Evolutionary conservation across 2,888 invertebrate species (phyloP).

Genomic region (Tribolium freemani): DNA sequence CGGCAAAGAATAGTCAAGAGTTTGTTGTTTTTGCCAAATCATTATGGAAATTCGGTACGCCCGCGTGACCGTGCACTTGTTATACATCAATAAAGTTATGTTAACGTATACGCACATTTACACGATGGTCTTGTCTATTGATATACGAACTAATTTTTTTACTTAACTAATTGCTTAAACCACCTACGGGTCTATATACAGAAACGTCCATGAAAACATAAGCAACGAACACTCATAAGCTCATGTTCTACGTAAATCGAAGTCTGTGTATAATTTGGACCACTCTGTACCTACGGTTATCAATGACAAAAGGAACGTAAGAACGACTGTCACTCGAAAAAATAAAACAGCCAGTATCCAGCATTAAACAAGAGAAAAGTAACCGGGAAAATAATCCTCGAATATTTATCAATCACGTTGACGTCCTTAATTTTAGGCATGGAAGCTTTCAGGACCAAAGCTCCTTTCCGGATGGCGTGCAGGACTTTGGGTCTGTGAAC

Average conservation of each 20-base stretch:
- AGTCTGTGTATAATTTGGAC: not conserved
- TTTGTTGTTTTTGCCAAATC: not conserved
- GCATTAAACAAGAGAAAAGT: conserved; percentile 96
- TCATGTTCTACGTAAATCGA: conserved; percentile 7
- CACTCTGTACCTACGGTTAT: not conserved
- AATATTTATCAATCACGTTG: conserved; percentile 98
- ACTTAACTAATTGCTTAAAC: not conserved
- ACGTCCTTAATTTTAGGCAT: conserved; percentile 98
- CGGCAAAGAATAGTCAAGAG: not conserved
- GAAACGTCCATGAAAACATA: not conserved
- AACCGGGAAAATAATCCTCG: conserved; percentile 94
- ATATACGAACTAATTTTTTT: not conserved
- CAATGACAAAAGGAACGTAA: not conserved
- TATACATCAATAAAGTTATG: not conserved
- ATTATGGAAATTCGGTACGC: not conserved
- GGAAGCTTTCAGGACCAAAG: conserved; percentile 88
- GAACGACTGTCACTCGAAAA: conserved; percentile 73
- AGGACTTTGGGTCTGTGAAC: conserved; percentile 80
- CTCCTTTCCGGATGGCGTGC: conserved; percentile 86
- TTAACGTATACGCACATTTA: not conserved
- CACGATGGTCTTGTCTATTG: too few species aligned
- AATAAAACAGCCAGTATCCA: conserved; percentile 96
- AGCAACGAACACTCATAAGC: not conserved
- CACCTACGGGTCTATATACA: not conserved
- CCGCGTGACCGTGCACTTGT: not conserved